A percentile compares a stretch with the other conserved stretches of the same genome.
phyloP scores from a whole-genome alignment of 2,888 invertebrate species.

The Tetramorium bicarinatum region DNA sequence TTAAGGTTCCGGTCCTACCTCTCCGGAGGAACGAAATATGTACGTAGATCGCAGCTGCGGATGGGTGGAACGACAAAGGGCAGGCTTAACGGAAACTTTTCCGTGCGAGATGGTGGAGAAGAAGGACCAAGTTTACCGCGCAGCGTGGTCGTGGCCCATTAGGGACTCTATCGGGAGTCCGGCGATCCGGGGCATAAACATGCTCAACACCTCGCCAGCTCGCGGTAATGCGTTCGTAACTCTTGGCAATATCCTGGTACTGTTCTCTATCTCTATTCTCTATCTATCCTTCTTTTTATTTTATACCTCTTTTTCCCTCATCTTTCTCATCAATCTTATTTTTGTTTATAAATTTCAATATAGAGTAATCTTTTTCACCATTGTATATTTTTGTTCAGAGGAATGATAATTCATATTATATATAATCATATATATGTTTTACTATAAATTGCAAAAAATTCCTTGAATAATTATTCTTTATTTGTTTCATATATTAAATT shows the following conservation, averaged over 20 bases:
- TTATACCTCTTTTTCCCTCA: slow-evolving; percentile 11
- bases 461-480: background rate
- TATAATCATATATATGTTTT: no score
- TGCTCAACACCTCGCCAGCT: slow-evolving; percentile 81
- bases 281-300: slow-evolving; percentile 25
- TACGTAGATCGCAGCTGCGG: slow-evolving; percentile 60
- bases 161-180: slow-evolving; percentile 80
- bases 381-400: background rate
- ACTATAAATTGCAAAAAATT: background rate
- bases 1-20: slow-evolving; percentile 71
- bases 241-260: slow-evolving; percentile 77
- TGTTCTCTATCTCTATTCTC: slow-evolving; percentile 60
- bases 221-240: slow-evolving; percentile 83
- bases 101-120: slow-evolving; percentile 38
- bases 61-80: slow-evolving; percentile 70
- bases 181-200: slow-evolving; percentile 82
- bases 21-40: slow-evolving; percentile 67
- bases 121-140: slow-evolving; percentile 56
- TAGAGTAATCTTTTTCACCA: slow-evolving; percentile 23
- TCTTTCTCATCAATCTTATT: slow-evolving; percentile 36
- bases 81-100: slow-evolving; percentile 69
- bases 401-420: background rate
- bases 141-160: slow-evolving; percentile 81
- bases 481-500: background rate
- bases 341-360: slow-evolving; percentile 59